Evolutionary conservation across 2,113 vertebrate species (phyloP).

Genomic region (Antennarius striatus): DNA sequence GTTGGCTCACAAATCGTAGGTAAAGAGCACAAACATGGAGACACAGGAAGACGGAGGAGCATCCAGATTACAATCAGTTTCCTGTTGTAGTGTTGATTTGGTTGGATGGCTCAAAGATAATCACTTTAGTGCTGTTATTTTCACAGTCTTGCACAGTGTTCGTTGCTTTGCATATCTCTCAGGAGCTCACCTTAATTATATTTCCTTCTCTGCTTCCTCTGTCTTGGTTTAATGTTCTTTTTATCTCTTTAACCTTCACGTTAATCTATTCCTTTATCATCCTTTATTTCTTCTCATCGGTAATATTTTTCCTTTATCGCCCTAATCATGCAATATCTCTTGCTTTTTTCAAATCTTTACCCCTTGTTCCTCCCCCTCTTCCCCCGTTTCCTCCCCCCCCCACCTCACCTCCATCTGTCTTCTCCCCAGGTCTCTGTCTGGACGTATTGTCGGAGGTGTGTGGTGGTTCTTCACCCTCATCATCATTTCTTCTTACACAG

Average conservation of each 20-base stretch:
- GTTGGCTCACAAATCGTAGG: constrained; percentile 39
- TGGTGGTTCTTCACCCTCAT: constrained; percentile 99
- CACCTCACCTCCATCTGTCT: constrained; percentile 15
- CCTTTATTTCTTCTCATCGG: constrained; percentile 4
- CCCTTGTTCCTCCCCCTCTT: neutral
- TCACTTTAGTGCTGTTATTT: constrained; percentile 40
- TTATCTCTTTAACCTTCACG: constrained; percentile 13
- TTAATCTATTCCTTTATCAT: constrained; percentile 3
- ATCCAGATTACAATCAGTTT: constrained; percentile 55
- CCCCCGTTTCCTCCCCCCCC: neutral
- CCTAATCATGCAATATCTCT: neutral
- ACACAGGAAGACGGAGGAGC: constrained; percentile 13
- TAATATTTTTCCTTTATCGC: constrained; percentile 6
- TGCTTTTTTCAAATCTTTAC: neutral
- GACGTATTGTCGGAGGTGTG: constrained; percentile 97
- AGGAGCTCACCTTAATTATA: constrained; percentile 38
- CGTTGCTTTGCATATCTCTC: constrained; percentile 33
- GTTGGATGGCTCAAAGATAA: constrained; percentile 51
- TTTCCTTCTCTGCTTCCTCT: constrained; percentile 20
- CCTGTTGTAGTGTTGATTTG: constrained; percentile 44
- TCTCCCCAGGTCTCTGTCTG: constrained; percentile 92
- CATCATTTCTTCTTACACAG: constrained; percentile 99
- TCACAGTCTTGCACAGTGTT: constrained; percentile 29
- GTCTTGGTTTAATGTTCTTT: constrained; percentile 5
- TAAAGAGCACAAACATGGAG: constrained; percentile 47